These are phyloP conservation scores for Gallinago paraguaiae DNA, from an alignment of 2,113 vertebrate genomes.

Conservation along the genomic window DNA sequence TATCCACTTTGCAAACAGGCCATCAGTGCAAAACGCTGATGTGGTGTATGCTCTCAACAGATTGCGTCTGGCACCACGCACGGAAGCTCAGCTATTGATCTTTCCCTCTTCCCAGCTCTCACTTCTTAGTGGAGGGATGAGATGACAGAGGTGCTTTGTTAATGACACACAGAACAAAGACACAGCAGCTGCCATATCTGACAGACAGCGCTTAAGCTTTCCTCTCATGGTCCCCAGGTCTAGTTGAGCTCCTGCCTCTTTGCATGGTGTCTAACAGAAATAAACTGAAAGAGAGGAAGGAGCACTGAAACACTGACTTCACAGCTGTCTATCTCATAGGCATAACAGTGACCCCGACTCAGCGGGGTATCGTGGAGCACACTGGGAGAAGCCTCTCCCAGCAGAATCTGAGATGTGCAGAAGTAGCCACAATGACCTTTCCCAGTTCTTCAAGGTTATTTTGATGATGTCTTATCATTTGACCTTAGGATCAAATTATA, in stretches of 20 bases:
- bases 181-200: background rate
- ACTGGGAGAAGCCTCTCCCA: background rate
- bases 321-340: background rate
- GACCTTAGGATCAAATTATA: background rate
- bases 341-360: background rate
- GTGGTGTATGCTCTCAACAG: background rate
- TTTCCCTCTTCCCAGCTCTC: background rate
- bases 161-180: background rate
- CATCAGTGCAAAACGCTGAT: background rate
- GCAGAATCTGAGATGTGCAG: background rate
- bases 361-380: background rate
- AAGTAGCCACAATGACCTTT: background rate
- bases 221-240: rapidly evolving
- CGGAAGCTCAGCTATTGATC: background rate
- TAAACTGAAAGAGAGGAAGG: background rate
- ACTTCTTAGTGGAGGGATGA: background rate
- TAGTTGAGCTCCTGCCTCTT: background rate
- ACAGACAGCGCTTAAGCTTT: background rate
- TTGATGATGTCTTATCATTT: background rate
- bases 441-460: background rate
- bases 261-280: background rate
- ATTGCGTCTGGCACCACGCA: background rate
- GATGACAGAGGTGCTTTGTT: background rate
- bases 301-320: background rate
- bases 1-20: background rate